Base-by-base conservation (phyloP, 2,888 invertebrate genomes). In the Sinelater perroti region DNA sequence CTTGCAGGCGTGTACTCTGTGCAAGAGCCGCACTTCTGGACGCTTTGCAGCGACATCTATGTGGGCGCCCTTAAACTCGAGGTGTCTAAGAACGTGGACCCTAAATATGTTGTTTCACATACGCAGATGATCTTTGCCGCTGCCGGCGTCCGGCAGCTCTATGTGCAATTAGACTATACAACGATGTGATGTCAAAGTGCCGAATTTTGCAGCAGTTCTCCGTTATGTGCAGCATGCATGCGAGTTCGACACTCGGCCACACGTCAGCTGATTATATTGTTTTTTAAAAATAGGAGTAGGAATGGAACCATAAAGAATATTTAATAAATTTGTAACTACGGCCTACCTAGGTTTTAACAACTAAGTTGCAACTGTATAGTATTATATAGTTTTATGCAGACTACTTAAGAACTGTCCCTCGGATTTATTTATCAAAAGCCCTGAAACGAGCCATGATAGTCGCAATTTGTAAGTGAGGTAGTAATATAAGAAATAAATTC, bases 1-100 rank as follows among this genome's bases (percentile, higher is more conserved):
- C 78, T 97, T 52, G 93, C 95, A 6, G 97, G 97, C 2, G 97
- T 97, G 11, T 93, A 95, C 75, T 93, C 95, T 56, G 94, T 97
- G 7, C 96, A 97, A 73, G 97, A 98, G 70, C 96, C 96, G 2
- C 97, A 97, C 76, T 97, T 98, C 79, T 98, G 97, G 97, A 98
- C 97, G 8, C 82, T 98, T 60, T 97, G 97, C 77, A 95, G 94
- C 74, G 95, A 96, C 68, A 87, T 92, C 56, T 95, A 90, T 75
- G 90, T 97, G 1, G 97, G 97, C 64, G 93, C 93, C 65, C 80
- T 98, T 49, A 98, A 97, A 80, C 79, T 98, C 50, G 97, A 97
- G 79, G 97, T 97, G n/a, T 90, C 95, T 0, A 87, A 89, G 72
- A 91, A 91, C 69, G 94, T 95, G 6, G 97, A 97, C 79, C 89